phyloP scores from a whole-genome alignment of 2,797 vertebrate species.

The Meriones psammophilus region DNA sequence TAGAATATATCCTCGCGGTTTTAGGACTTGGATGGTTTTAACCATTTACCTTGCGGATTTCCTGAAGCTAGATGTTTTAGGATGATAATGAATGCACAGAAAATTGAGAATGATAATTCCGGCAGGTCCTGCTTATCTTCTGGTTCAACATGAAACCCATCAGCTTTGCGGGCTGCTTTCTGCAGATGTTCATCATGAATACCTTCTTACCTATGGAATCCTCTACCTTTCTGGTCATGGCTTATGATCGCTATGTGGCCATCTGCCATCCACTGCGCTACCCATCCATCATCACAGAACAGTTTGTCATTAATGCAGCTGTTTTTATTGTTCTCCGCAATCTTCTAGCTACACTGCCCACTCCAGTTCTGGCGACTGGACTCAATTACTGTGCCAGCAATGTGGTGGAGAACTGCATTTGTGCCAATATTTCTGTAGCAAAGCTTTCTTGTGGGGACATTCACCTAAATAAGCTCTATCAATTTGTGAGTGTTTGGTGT shows the following conservation, averaged over 20 bases:
- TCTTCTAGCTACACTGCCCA: slow-evolving; percentile 59
- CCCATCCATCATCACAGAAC: slow-evolving; percentile 68
- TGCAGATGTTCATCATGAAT: slow-evolving; percentile 88
- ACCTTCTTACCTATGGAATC: slow-evolving; percentile 88
- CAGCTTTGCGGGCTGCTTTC: slow-evolving; percentile 84
- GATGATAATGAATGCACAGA: neutral
- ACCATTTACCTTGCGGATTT: neutral
- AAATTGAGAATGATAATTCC: slow-evolving; percentile 60
- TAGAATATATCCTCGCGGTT: neutral
- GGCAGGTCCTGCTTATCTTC: slow-evolving; percentile 80
- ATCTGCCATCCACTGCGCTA: slow-evolving; percentile 83
- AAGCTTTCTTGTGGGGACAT: slow-evolving; percentile 77
- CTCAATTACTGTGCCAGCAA: slow-evolving; percentile 76
- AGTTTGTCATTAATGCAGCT: slow-evolving; percentile 66
- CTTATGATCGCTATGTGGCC: slow-evolving; percentile 72
- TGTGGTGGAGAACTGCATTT: slow-evolving; percentile 75
- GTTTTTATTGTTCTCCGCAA: slow-evolving; percentile 68
- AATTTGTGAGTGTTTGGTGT: slow-evolving; percentile 76
- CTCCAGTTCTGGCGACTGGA: slow-evolving; percentile 74
- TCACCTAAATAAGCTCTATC: slow-evolving; percentile 71
- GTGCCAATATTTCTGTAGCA: slow-evolving; percentile 82
- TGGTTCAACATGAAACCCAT: slow-evolving; percentile 78
- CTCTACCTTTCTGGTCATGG: slow-evolving; percentile 85
- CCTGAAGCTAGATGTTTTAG: neutral
- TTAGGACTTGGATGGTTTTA: neutral